Evolutionary conservation across 2,113 vertebrate genomes (phyloP).

Genomic region (Dinomys branickii): DNA sequence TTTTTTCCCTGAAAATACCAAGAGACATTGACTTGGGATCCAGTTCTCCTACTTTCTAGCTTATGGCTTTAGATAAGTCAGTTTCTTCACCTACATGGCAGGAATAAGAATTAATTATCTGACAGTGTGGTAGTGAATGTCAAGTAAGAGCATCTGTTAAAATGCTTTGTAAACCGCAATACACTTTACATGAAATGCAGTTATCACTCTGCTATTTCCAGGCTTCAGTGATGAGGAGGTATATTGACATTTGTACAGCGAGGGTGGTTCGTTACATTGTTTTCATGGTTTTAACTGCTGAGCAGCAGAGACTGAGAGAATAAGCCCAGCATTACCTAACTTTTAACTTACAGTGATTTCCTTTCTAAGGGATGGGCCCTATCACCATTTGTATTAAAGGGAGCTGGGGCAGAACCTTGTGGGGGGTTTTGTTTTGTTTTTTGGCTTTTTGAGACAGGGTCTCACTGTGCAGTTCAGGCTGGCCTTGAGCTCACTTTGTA

Average conservation of each 20-base stretch:
- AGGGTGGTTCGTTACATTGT: not conserved
- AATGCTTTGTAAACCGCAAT: slow-evolving; percentile 25
- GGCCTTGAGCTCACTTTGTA: too few relatives aligned
- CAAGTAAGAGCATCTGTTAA: slow-evolving; percentile 56
- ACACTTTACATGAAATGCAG: slow-evolving; percentile 31
- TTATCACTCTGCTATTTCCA: slow-evolving; percentile 26
- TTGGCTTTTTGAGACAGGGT: too few relatives aligned
- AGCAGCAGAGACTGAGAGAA: not conserved
- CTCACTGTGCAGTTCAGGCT: too few relatives aligned
- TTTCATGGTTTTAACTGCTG: slow-evolving; percentile 41
- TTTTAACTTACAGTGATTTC: slow-evolving; percentile 55
- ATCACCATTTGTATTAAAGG: slow-evolving; percentile 19
- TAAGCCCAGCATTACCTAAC: slow-evolving; percentile 9
- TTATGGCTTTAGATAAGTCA: slow-evolving; percentile 37
- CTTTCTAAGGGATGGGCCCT: slow-evolving; percentile 23
- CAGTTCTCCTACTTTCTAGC: slow-evolving; percentile 23
- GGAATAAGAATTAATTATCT: slow-evolving; percentile 50
- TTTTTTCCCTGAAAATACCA: not conserved
- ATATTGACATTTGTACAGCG: slow-evolving; percentile 20
- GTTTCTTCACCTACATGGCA: not conserved
- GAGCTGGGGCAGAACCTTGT: not conserved
- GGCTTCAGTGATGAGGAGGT: slow-evolving; percentile 29
- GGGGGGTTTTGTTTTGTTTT: too few relatives aligned
- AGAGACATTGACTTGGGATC: slow-evolving; percentile 34
- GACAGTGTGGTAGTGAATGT: not conserved